Percentiles rank a stretch among this genome's conserved stretches.
Conservation (phyloP, 2,113 vertebrate genomes). For the Platysternon megacephalum region DNA sequence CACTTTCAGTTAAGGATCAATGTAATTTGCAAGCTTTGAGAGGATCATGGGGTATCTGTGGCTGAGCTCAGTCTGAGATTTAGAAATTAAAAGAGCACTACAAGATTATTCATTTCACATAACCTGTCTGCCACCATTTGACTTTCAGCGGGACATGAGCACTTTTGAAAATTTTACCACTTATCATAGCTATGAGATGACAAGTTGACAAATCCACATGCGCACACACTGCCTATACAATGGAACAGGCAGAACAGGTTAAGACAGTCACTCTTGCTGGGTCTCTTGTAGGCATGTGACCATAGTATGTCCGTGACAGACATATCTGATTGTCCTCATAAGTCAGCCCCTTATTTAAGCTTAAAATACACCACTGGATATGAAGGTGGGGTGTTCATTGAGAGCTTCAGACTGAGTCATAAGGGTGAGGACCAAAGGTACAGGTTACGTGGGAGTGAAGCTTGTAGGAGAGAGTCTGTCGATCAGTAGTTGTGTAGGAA, state of each 20-base stretch:
- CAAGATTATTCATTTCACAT: no score
- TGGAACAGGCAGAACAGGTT: not conserved
- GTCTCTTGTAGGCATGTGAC: not conserved
- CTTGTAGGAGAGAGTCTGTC: not conserved
- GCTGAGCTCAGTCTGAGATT: not conserved
- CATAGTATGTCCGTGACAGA: not conserved
- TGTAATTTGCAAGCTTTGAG: no score
- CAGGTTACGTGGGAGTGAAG: fast-evolving
- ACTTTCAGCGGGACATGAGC: no score
- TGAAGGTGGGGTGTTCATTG: not conserved
- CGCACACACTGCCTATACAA: fast-evolving
- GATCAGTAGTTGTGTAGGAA: no score
- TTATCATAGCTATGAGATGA: no score
- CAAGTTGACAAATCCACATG: not conserved
- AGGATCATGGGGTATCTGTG: fast-evolving
- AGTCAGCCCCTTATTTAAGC: not conserved
- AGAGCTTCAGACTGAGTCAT: not conserved
- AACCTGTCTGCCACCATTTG: no score
- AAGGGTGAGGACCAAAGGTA: not conserved
- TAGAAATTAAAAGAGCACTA: no score
- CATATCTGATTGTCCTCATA: not conserved
- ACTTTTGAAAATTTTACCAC: no score
- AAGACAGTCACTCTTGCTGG: not conserved
- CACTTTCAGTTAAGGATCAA: not conserved
- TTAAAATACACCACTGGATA: not conserved